A percentile compares a stretch with the other conserved stretches of the same genome.
phyloP scores from a whole-genome alignment of 2,113 vertebrate genomes.

The Ginglymostoma cirratum region DNA sequence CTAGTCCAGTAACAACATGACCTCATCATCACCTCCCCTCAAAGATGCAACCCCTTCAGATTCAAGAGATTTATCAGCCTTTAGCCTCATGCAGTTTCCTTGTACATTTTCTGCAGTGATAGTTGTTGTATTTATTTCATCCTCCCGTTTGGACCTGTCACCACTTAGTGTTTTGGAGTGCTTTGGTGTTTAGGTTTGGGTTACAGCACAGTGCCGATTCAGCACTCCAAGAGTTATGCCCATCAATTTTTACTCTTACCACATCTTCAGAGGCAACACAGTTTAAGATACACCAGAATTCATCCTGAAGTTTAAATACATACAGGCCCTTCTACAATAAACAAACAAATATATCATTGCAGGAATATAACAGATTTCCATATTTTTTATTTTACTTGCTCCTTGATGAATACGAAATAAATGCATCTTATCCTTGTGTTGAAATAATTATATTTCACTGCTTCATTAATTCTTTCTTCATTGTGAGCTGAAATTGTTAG shows the following conservation, averaged over 20 bases:
- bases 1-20: too few relatives aligned
- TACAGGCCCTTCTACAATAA: not conserved
- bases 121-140: too few relatives aligned
- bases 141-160: too few relatives aligned
- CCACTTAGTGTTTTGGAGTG: too few relatives aligned
- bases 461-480: not conserved
- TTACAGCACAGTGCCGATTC: not conserved
- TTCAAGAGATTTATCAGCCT: too few relatives aligned
- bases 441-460: not conserved
- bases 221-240: not conserved
- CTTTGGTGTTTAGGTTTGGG: too few relatives aligned
- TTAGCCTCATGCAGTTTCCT: too few relatives aligned
- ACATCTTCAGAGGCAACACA: not conserved
- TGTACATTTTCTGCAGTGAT: too few relatives aligned
- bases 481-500: not conserved
- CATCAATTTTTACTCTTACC: not conserved
- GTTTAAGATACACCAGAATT: not conserved
- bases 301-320: not conserved
- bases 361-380: not conserved
- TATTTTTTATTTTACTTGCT: not conserved
- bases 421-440: not conserved
- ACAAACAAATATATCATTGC: not conserved
- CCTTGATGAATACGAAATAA: not conserved
- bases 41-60: too few relatives aligned
- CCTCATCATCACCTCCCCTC: too few relatives aligned